Evolutionary conservation across 2,888 invertebrate genomes (phyloP), one percentile per base, ranked within the genome.

Genomic region (Leptothorax acervorum): DNA sequence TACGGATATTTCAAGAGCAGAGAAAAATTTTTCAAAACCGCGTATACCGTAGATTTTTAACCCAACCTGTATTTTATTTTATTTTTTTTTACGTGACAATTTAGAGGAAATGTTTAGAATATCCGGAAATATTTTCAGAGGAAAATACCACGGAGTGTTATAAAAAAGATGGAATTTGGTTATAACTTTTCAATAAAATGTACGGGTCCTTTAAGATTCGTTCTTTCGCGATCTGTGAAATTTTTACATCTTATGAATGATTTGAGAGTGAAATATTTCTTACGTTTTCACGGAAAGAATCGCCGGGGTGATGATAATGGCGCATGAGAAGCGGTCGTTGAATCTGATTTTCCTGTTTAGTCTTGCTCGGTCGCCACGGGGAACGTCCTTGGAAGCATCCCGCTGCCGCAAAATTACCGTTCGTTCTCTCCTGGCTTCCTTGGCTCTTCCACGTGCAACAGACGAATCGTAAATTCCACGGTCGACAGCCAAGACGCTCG

Each of bases 401-500:
- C 35, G 57, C 70, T 60, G 79, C 39, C 60, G 73, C 60, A 48
- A 73, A 73, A 81, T 81, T 81, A 73, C 79, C 39, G 79, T 81
- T 79, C 55, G 53, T 76, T 78, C 71, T 45, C 60, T 45, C 48
- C 18, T n/a, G 71, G 57, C 60, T 70, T 70, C 57, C 66, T 45
- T 28, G 66, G 45, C 31, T 79, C 31, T 79, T 79, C 60, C 60
- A 81, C 60, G 73, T 73, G 71, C 73, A 81, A 39, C 60, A 45
- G 48, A 78, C 79, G 78, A 76, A 74, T 82, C 82, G 82, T 82
- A 65, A 83, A 78, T 78, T 75, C 68, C 66, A 76, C 55, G 42
- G 48, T 82, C 76, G 82, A 55, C 76, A 63, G 62, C 55, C 42
- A 66, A 53, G 42, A 51, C 42, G 78, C 39, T 74, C 82, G 82